phyloP scores from a whole-genome alignment of 1,140 invertebrate species.

The Heliothis subflexa region DNA sequence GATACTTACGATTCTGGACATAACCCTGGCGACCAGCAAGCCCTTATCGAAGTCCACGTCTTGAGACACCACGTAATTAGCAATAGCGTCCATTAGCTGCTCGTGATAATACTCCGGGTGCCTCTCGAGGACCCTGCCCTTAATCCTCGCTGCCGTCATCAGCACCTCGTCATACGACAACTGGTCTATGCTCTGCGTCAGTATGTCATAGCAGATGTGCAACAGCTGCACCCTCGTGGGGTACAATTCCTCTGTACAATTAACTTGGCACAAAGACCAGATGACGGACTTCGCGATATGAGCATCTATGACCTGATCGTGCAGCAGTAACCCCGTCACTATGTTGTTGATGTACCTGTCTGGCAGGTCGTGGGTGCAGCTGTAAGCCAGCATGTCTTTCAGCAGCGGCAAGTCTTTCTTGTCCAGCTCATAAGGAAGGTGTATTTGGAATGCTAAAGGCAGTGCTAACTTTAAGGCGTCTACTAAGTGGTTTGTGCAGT shows the following conservation, averaged over 20 bases:
- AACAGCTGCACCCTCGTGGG: conserved; percentile 80
- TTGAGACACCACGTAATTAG: conserved; percentile 81
- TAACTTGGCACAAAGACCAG: conserved; percentile 83
- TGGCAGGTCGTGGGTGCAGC: conserved; percentile 81
- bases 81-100: conserved; percentile 84
- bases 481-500: conserved; percentile 84
- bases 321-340: conserved; percentile 78
- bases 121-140: conserved; percentile 74
- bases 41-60: conserved; percentile 84
- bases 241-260: conserved; percentile 67
- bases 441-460: conserved; percentile 88
- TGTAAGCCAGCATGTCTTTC: conserved; percentile 85
- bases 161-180: conserved; percentile 83
- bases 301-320: conserved; percentile 77
- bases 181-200: conserved; percentile 76
- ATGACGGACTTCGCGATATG: conserved; percentile 82
- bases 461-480: conserved; percentile 88
- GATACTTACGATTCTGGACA: conserved; percentile 86
- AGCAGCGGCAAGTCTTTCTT: conserved; percentile 82
- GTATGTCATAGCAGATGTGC: conserved; percentile 77
- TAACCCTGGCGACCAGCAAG: conserved; percentile 80
- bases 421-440: conserved; percentile 86
- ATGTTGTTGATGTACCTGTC: conserved; percentile 83
- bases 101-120: conserved; percentile 87
- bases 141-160: conserved; percentile 78